Conservation (phyloP, 1,140 invertebrate species). For the Pseudomyrmex gracilis region DNA sequence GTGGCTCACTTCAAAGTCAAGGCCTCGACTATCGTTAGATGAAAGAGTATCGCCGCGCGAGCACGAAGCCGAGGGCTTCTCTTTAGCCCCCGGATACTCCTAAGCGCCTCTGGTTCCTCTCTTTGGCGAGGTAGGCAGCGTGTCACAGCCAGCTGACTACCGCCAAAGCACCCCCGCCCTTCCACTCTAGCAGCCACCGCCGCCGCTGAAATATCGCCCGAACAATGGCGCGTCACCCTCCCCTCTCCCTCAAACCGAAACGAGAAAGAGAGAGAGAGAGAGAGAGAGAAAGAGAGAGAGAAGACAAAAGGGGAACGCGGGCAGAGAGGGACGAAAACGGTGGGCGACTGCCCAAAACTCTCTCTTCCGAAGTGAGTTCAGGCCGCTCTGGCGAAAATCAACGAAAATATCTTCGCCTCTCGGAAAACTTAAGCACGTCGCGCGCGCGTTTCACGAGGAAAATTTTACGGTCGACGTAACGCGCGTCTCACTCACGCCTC, state of each 20-base stretch:
- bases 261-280: constrained; percentile 59
- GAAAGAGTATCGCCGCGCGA: constrained; percentile 76
- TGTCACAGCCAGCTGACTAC: constrained; percentile 85
- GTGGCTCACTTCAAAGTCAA: constrained; percentile 72
- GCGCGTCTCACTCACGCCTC: background rate
- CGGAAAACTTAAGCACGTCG: constrained; percentile 73
- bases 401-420: constrained; percentile 74
- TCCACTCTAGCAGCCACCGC: constrained; percentile 74
- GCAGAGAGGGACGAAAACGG: constrained; percentile 37
- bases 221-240: constrained; percentile 82
- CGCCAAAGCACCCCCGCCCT: constrained; percentile 68
- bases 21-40: constrained; percentile 77
- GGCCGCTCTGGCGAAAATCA: constrained; percentile 51
- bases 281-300: constrained; percentile 44
- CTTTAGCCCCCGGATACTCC: constrained; percentile 79
- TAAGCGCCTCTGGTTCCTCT: constrained; percentile 83
- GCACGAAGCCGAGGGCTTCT: constrained; percentile 77
- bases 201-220: constrained; percentile 84
- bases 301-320: constrained; percentile 49
- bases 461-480: constrained; percentile 75
- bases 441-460: constrained; percentile 64
- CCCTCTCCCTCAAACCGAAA: constrained; percentile 32
- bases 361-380: constrained; percentile 44
- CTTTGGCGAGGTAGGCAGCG: constrained; percentile 83
- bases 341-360: constrained; percentile 70